phyloP scores from a whole-genome alignment of 2,797 vertebrate species.

The Trachurus trachurus region DNA sequence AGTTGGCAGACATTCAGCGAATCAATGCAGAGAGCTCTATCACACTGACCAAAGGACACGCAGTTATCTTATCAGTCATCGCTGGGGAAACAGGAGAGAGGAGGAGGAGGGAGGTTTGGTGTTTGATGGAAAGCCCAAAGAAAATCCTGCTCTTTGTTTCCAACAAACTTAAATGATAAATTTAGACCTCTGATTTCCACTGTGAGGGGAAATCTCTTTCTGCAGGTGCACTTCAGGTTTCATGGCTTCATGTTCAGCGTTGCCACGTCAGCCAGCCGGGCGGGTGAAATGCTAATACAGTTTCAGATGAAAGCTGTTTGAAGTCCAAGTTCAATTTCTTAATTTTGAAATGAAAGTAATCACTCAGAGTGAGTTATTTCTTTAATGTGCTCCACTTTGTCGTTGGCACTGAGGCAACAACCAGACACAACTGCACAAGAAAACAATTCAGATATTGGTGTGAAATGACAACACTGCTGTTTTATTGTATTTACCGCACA shows the following conservation, averaged over 20 bases:
- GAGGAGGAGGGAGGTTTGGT: not conserved
- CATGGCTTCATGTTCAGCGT: not conserved
- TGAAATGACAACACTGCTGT: not conserved
- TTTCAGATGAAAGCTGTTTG: not conserved
- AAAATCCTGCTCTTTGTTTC: slow-evolving; percentile 2
- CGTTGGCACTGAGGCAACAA: not conserved
- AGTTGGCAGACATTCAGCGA: not conserved
- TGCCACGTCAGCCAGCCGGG: not conserved
- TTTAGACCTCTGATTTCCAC: not conserved
- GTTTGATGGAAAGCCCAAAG: not conserved
- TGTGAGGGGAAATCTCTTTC: not conserved
- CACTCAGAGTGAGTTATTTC: not conserved
- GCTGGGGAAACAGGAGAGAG: not conserved
- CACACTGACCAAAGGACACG: not conserved
- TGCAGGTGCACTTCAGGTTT: not conserved
- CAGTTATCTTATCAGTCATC: not conserved
- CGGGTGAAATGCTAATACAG: not conserved
- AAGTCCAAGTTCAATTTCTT: not conserved
- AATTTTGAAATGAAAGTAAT: not conserved
- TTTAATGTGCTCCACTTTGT: slow-evolving; percentile 8
- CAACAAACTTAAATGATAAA: not conserved
- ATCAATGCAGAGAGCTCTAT: not conserved
- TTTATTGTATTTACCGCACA: not conserved
- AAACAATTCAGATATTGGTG: not conserved
- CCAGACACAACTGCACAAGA: slow-evolving; percentile 3